Percentiles rank a stretch among this genome's conserved stretches.
phyloP scores from a whole-genome alignment of 2,797 vertebrate genomes.

The Pseudomugil gertrudae region DNA sequence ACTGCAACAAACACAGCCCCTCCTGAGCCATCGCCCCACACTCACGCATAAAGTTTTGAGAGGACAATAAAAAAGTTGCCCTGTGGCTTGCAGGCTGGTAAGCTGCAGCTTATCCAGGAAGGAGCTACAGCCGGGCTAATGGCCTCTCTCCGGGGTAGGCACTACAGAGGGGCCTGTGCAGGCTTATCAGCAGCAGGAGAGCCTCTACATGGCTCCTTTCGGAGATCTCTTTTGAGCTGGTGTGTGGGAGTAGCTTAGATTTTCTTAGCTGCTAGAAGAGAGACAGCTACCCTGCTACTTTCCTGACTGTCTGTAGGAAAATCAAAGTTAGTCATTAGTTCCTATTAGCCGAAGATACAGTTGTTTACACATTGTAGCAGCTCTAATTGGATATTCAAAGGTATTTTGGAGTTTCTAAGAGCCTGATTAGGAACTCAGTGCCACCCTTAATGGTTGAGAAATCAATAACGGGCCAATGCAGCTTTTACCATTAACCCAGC shows the following conservation, averaged over 20 bases:
- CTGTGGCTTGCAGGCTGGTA: slow-evolving; percentile 60
- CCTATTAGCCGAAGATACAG: slow-evolving; percentile 42
- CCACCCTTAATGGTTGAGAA: slow-evolving; percentile 24
- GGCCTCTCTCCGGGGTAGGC: slow-evolving; percentile 68
- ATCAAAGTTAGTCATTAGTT: slow-evolving; percentile 35
- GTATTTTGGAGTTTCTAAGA: slow-evolving; percentile 32
- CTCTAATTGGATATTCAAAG: slow-evolving; percentile 63
- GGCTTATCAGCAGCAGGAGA: slow-evolving; percentile 71
- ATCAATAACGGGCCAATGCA: slow-evolving; percentile 33
- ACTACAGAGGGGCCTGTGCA: slow-evolving; percentile 50
- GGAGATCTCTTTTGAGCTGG: slow-evolving; percentile 45
- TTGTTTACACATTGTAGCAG: slow-evolving; percentile 41
- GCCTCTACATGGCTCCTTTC: slow-evolving; percentile 55
- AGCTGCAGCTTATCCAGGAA: slow-evolving; percentile 75
- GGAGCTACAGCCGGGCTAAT: slow-evolving; percentile 69
- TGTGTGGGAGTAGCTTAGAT: slow-evolving; percentile 59
- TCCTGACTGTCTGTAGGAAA: slow-evolving; percentile 40
- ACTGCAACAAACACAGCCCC: slow-evolving; percentile 38
- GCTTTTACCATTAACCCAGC: slow-evolving; percentile 26
- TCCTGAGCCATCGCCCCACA: slow-evolving; percentile 49
- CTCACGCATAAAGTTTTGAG: slow-evolving; percentile 72
- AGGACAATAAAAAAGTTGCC: slow-evolving; percentile 78
- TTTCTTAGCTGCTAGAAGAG: slow-evolving; percentile 36
- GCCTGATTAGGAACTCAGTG: slow-evolving; percentile 35
- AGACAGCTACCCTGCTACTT: slow-evolving; percentile 31